phyloP scores from a whole-genome alignment of 2,113 vertebrate species.

The Amblyopsis rosae region DNA sequence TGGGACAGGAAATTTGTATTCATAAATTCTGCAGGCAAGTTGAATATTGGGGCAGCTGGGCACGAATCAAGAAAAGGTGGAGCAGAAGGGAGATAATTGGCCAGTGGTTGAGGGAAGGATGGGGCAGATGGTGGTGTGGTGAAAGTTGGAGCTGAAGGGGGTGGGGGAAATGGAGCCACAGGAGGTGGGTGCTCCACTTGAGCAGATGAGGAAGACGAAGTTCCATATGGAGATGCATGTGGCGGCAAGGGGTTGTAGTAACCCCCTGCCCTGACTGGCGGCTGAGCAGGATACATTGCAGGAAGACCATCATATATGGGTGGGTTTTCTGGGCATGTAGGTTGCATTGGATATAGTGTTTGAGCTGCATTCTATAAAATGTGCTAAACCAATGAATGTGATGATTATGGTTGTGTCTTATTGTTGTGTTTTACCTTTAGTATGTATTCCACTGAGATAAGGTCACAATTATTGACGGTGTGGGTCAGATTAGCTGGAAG shows the following conservation, averaged over 20 bases:
- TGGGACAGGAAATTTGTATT: slow-evolving; percentile 58
- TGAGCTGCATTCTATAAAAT: background rate
- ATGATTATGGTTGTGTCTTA: background rate
- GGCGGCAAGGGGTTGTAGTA: slow-evolving; percentile 41
- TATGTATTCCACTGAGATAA: slow-evolving; percentile 67
- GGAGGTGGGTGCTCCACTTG: slow-evolving; percentile 51
- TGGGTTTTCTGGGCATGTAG: slow-evolving; percentile 20
- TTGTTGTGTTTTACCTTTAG: slow-evolving; percentile 59
- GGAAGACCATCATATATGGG: background rate
- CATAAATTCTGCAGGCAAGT: slow-evolving; percentile 30
- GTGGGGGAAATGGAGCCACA: slow-evolving; percentile 15
- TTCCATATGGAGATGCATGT: slow-evolving; percentile 27
- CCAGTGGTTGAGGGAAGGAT: background rate
- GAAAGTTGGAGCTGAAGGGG: slow-evolving; percentile 17
- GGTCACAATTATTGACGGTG: slow-evolving; percentile 59
- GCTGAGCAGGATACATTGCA: slow-evolving; percentile 15
- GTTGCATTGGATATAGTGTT: slow-evolving; percentile 9
- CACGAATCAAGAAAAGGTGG: slow-evolving; percentile 8
- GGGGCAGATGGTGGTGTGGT: slow-evolving; percentile 8
- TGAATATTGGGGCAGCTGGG: slow-evolving; percentile 37
- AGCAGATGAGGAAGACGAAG: slow-evolving; percentile 35
- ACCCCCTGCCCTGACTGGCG: slow-evolving; percentile 1
- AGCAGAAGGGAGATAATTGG: background rate
- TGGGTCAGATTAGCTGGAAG: slow-evolving; percentile 43
- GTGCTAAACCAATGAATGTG: background rate